A percentile compares a stretch with the other conserved stretches of the same genome.
These are phyloP conservation scores for Rhopalosiphum padi DNA, from an alignment of 1,140 invertebrate genomes.

Conservation along the genomic window DNA sequence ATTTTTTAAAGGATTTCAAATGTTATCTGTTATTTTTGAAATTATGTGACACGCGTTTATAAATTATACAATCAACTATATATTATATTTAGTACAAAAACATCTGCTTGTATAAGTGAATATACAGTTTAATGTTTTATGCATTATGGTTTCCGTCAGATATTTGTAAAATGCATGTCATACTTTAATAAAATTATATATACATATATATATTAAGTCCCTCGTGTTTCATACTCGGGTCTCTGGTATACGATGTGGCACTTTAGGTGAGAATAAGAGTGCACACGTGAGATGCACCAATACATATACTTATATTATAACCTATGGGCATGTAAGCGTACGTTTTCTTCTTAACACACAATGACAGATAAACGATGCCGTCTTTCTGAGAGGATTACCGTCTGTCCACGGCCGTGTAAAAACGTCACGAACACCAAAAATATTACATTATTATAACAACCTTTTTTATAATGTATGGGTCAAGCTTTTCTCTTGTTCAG, in stretches of 20 bases:
- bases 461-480: not conserved
- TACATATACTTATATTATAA: not conserved
- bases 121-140: not conserved
- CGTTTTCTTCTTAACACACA: not conserved
- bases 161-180: not conserved
- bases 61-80: not conserved
- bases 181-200: not conserved
- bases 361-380: slow-evolving; percentile 12
- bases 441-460: not conserved
- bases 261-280: not conserved
- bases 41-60: not conserved
- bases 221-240: not conserved
- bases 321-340: not conserved
- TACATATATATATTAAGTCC: not conserved
- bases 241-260: not conserved
- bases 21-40: not conserved
- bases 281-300: not conserved
- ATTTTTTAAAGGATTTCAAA: not conserved
- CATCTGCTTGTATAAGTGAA: not conserved
- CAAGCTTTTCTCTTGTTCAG: not conserved
- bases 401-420: not conserved
- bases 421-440: not conserved
- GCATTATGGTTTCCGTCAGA: no score
- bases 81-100: not conserved
- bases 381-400: slow-evolving; percentile 1